Percentiles rank a stretch among this genome's conserved stretches.
Conservation (phyloP, 1,140 invertebrate species). For the Stenopsyche tienmushanensis region DNA sequence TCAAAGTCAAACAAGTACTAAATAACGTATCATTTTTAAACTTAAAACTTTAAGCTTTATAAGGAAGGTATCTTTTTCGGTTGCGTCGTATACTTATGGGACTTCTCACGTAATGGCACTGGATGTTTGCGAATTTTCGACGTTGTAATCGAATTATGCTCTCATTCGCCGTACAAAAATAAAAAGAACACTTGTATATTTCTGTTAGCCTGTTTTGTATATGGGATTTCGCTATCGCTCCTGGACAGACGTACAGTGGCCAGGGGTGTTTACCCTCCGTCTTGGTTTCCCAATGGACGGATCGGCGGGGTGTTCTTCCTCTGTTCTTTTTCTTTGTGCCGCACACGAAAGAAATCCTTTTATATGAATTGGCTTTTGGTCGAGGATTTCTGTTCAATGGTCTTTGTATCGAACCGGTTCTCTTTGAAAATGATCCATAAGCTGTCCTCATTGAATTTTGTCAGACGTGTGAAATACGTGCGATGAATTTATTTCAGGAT, state of each 20-base stretch:
- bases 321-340: slow-evolving; percentile 17
- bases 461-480: slow-evolving; percentile 2
- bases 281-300: neutral
- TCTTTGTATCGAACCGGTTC: slow-evolving; percentile 32
- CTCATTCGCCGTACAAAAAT: no score
- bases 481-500: neutral
- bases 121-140: no score
- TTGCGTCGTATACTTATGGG: no score
- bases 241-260: neutral
- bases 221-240: slow-evolving; percentile 13
- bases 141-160: no score
- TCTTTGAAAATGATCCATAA: slow-evolving; percentile 25
- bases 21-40: no score
- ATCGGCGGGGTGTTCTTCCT: neutral
- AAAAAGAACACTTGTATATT: no score
- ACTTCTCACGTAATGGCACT: no score
- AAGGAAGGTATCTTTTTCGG: no score
- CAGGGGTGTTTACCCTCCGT: slow-evolving; percentile 5
- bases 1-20: no score
- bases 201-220: no score
- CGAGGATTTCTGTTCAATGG: slow-evolving; percentile 25
- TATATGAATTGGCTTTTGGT: slow-evolving; percentile 33
- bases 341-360: slow-evolving; percentile 24
- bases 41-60: no score
- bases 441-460: slow-evolving; percentile 5